Base-by-base conservation (phyloP, 1,140 invertebrate species). In the Zaprionus capensis region DNA sequence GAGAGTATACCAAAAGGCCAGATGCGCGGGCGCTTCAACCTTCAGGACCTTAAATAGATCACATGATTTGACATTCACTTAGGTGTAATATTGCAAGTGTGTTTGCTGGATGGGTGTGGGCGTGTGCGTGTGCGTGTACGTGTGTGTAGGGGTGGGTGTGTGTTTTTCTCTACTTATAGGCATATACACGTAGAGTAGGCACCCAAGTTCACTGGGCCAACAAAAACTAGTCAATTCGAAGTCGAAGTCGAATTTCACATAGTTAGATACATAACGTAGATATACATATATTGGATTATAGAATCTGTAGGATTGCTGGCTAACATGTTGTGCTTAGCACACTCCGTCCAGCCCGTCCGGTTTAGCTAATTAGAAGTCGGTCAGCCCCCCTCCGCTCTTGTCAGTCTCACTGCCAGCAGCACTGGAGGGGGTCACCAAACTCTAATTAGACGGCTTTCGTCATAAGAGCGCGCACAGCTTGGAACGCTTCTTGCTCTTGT, bases 361-460 rank as follows among this genome's bases (percentile, higher is more conserved):
- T n/a, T 22, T 12, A 14, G 34, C 31, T 20, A 91, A 91, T 91
- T 91, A 91, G 90, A 91, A 81, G 46, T 91, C 90, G 73, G 90
- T 91, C 90, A 86, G 58, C 90, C 90, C 90, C 76, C 90, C 90
- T 79, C 85, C 91, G 76, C 77, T 77, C 63, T 85, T 85, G 67
- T 90, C 85, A 78, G 88, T 80, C 62, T 86, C 82, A 77, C 76
- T 83, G 80, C 70, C 78, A 55, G 77, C 44, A 51, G 82, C 75
- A 64, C 55, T 82, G 68, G 85, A 83, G 82, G 90, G 78, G 75
- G 90, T 91, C 85, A 76, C 63, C 73, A 91, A 82, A 87, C 91
- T 92, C 91, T 92, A 92, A 92, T 92, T 92, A 70, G 91, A 92
- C 26, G 91, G 85, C 68, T 92, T 92, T 91, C 91, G 92, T 93